These are phyloP conservation scores for Momotus momota DNA, from an alignment of 2,797 vertebrate genomes.

Conservation along the genomic window DNA sequence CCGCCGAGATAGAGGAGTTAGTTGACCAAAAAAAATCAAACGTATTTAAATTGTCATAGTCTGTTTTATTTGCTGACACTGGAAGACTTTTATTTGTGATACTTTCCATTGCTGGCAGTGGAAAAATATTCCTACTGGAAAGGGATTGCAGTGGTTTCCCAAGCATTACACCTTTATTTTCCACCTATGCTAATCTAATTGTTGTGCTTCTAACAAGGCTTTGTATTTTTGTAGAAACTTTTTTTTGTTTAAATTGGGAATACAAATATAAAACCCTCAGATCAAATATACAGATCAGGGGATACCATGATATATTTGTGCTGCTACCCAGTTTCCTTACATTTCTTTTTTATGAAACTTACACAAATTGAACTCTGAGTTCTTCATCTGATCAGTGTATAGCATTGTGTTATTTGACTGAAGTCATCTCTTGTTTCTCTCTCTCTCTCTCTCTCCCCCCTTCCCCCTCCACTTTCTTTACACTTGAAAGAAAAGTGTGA, in stretches of 20 bases:
- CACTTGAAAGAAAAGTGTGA: neutral
- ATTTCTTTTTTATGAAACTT: slow-evolving; percentile 22
- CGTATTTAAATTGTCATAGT: neutral
- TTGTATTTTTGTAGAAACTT: neutral
- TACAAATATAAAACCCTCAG: neutral
- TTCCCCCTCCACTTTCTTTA: neutral
- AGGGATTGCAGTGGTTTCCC: neutral
- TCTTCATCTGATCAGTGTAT: neutral
- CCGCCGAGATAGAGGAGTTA: neutral
- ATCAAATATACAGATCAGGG: neutral
- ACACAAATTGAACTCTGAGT: neutral
- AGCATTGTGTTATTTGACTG: neutral
- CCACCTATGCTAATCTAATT: neutral
- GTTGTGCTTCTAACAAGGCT: neutral
- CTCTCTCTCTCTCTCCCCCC: neutral
- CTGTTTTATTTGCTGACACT: neutral
- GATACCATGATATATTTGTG: slow-evolving; percentile 26
- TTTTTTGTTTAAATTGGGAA: neutral
- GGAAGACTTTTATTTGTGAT: neutral
- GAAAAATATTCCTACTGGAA: neutral
- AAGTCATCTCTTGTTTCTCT: neutral
- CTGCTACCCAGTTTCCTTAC: slow-evolving; percentile 44
- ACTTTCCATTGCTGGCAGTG: slow-evolving; percentile 44
- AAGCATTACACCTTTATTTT: neutral
- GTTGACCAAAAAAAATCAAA: neutral